Base-by-base conservation (phyloP, 2,797 vertebrate genomes). In the Myotis pilosus region DNA sequence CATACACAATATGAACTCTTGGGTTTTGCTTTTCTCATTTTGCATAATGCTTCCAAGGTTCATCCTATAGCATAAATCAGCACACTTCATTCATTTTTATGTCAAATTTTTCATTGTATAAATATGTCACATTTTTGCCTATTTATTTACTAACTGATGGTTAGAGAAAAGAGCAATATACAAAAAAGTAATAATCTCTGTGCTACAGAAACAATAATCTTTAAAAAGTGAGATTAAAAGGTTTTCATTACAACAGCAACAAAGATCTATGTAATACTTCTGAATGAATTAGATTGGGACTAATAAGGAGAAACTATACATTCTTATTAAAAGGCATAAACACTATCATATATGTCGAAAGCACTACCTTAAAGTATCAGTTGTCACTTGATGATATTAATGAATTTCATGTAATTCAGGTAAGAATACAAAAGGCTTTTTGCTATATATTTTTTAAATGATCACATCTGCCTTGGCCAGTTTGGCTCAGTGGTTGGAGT, bases 251-350 rank as follows among this genome's bases (percentile, higher is more conserved):
- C 19, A 69, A 82, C 30, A 79, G 36, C 15, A 91, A 76, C 30
- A 87, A 87, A 36, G 33, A 64, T 7, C 53, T 83, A 57, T 20
- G 11, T 25, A 60, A 68, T 55, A 60, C 25, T 78, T 92, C 8
- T 68, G 30, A 92, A 92, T 30, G 47, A 72, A 33, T 75, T 75
- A 89, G 72, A 6, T 33, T 88, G 66, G 41, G 41, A 88, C 28
- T 84, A 84, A 44, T 53, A 79, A 53, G 22, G 55, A 89, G 38
- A 80, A 80, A 84, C n/a, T 30, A 79, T n/a, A 62, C 13, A 84
- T 79, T 88, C 33, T 88, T 74, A 79, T 51, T 74, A 44, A 83
- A 93, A 84, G 12, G 19, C 57, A 88, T 74, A 88, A 93, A 79
- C 17, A 74, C 41, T 74, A 74, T 15, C 66, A 44, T 53, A 30